phyloP scores from a whole-genome alignment of 2,888 invertebrate genomes.

The Lycaena phlaeas region DNA sequence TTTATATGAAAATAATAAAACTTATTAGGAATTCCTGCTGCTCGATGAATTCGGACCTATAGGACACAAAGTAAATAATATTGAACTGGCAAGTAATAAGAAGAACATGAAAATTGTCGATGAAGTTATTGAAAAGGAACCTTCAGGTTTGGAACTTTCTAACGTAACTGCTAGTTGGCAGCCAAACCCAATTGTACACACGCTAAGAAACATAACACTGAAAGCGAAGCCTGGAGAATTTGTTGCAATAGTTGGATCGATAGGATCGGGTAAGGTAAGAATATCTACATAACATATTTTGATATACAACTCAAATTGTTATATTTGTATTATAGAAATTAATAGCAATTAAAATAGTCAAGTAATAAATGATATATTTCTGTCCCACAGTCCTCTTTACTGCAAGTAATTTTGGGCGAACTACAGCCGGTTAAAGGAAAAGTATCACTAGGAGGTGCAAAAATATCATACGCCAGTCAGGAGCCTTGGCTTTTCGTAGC shows the following conservation, averaged over 20 bases:
- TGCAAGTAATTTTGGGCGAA: conserved; percentile 82
- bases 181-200: conserved; percentile 34
- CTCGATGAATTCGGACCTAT: conserved; percentile 45
- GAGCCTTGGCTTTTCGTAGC: conserved; percentile 89
- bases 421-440: conserved; percentile 75
- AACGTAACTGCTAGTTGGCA: conserved; percentile 18
- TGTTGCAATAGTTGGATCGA: conserved; percentile 80
- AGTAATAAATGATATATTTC: conserved; percentile 17
- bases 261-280: conserved; percentile 78
- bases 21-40: conserved; percentile 47
- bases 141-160: background rate
- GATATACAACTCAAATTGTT: too few species aligned
- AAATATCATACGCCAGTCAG: conserved; percentile 83
- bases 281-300: too few species aligned
- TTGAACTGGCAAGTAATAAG: conserved; percentile 15
- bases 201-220: conserved; percentile 62
- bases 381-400: conserved; percentile 69
- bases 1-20: conserved; percentile 55
- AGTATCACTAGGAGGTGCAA: conserved; percentile 74
- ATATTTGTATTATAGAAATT: too few species aligned
- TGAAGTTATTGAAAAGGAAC: background rate
- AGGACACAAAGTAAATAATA: conserved; percentile 35
- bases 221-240: conserved; percentile 68
- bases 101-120: conserved; percentile 31
- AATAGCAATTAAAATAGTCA: too few species aligned